A percentile compares a stretch with the other conserved stretches of the same genome.
Evolutionary conservation across 2,888 invertebrate genomes (phyloP).

Genomic region (Chydorus sphaericus): DNA sequence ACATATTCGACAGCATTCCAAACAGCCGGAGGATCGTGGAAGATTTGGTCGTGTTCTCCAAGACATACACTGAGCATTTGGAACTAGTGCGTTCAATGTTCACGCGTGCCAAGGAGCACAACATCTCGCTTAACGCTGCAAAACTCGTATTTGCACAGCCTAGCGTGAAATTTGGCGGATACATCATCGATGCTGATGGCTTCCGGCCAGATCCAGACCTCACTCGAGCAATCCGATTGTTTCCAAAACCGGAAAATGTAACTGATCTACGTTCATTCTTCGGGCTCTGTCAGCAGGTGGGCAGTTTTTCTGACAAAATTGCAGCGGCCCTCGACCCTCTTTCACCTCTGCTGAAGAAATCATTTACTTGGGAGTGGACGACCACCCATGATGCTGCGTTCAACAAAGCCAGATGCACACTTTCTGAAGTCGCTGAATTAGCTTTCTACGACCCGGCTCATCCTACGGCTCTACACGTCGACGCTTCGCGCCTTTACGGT

Average conservation of each 20-base stretch:
- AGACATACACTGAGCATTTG: background rate
- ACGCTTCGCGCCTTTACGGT: slow-evolving; percentile 11
- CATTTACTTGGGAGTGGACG: slow-evolving; percentile 2
- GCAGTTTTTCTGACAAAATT: background rate
- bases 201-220: background rate
- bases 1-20: background rate
- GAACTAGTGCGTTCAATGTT: background rate
- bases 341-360: slow-evolving; percentile 2
- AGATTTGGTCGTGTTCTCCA: background rate
- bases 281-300: slow-evolving; percentile 1
- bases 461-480: slow-evolving; percentile 6
- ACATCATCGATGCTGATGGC: background rate
- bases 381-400: background rate
- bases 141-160: background rate
- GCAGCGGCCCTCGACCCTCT: background rate
- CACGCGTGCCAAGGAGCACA: background rate
- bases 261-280: background rate
- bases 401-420: background rate
- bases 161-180: background rate
- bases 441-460: slow-evolving; percentile 5
- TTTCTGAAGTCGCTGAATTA: background rate
- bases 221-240: background rate
- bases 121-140: background rate
- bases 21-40: background rate
- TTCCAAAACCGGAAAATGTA: slow-evolving; percentile 1